Percentiles rank a stretch among this genome's conserved stretches.
These are phyloP conservation scores for Lycocorax pyrrhopterus DNA, from an alignment of 2,113 vertebrate genomes.

Conservation along the genomic window DNA sequence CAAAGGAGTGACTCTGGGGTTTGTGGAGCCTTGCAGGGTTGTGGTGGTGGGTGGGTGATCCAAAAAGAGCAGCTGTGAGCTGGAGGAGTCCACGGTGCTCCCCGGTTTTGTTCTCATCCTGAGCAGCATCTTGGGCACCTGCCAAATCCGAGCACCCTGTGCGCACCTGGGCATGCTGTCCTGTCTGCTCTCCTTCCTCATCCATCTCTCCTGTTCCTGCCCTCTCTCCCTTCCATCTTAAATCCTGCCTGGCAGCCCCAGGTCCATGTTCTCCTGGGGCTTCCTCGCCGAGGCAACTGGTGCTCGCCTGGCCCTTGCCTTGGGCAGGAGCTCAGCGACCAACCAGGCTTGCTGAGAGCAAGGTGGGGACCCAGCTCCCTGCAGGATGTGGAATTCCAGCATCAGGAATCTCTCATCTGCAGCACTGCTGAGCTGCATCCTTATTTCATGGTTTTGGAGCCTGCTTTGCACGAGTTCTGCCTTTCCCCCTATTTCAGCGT, in stretches of 20 bases:
- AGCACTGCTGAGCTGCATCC: neutral
- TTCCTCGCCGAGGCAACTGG: neutral
- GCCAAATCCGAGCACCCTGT: neutral
- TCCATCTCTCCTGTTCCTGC: neutral
- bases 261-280: neutral
- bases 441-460: neutral
- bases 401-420: accelerated
- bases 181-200: neutral
- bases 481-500: neutral
- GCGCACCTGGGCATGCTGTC: neutral
- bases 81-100: neutral
- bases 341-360: neutral
- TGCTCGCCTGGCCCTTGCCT: neutral
- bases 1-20: neutral
- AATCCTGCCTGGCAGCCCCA: neutral
- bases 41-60: neutral
- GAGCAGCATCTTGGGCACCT: neutral
- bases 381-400: neutral
- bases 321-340: neutral
- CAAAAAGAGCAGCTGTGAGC: neutral
- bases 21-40: neutral
- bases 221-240: neutral
- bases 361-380: neutral
- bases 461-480: neutral
- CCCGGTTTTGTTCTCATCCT: neutral